Evolutionary conservation across 2,113 vertebrate genomes (phyloP), one percentile per base, ranked within the genome.

Genomic region (Gopherus evgoodei): DNA sequence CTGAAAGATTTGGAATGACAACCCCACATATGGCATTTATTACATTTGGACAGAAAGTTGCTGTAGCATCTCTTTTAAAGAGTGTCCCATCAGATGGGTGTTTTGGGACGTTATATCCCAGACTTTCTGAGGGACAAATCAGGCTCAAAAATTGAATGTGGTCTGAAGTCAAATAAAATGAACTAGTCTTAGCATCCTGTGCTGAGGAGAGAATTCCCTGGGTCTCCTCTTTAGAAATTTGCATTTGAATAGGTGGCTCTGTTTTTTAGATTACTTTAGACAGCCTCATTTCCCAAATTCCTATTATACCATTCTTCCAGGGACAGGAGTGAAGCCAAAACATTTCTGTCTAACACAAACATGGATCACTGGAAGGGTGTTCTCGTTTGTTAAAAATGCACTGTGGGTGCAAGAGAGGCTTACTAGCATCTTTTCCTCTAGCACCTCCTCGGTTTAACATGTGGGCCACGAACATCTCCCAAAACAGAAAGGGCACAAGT

Each of bases 301-400:
- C 96, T 94, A 90, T 96, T 93, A 94, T 90, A 95, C 96, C 87
- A 87, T 89, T 93, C 88, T 97, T 97, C 96, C 90, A 91, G 96
- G 90, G 94, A 91, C 97, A 96, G 90, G 54, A 96, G 93, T 62
- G 79, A 96, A 96, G 97, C 95, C 95, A 97, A 97, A 97, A 83
- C 93, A 94, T 94, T 96, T 95, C 80, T 86, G 92, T 94, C 96
- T 97, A 96, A 96, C 89, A 93, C 91, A 96, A 97, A 97, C 94
- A 96, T 93, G 93, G 90, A 96, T 97, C 96, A 96, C 89, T 95
- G 96, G 84, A 96, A 97, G 89, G 91, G 95, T 97, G 93, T 90
- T 97, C 96, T 97, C 96, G 96, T 96, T 87, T 93, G 94, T 94
- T 57, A 97, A 97, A 97, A 97, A 97, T 97, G 96, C 89, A 42